Evolutionary conservation across 30 jellyfish, hydroid and myxozoan species (phyloP), one percentile per base, ranked within the genome.

Genomic region (Aurelia sp.): DNA sequence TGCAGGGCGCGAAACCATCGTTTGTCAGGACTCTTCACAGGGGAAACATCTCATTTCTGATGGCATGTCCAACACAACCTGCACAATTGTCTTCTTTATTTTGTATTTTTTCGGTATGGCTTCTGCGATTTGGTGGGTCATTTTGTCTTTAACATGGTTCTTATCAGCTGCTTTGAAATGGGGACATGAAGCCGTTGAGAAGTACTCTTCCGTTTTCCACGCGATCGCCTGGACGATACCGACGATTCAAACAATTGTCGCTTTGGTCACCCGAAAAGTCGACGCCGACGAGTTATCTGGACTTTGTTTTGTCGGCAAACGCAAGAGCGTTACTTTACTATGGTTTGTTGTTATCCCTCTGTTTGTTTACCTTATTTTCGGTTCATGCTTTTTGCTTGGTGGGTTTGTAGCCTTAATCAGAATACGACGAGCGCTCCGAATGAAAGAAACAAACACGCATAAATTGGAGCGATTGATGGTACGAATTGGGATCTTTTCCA

Each of bases 161-260:
- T 65, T 92, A 51, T 80, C 98, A n/a, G 95, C 98, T 8, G 98
- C 98, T 0, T 53, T 92, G 44, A 92, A 92, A 83, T 92, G 98
- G 98, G 98, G 98, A 20, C 91, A 86, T 72, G 98, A 92, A 67
- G 98, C 98, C n/a, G 95, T 92, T 18, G 96, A 92, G 73, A 92
- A 92, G 59, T 92, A 92, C 55, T 81, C 98, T 8, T 87, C 98
- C 41, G 22, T 92, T 57, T 92, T 92, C 67, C 98, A 92, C 81
- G 95, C 97, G 11, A 31, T 92, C 58, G 95, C 98, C 15, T 92
- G 98, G 98, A 87, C 98, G 6, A 72, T 87, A 13, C 98, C 98
- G 38, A 80, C 98, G 8, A 78, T 92, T 12, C 98, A 86, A 72
- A 92, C 98, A 40, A 87, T 81, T 5, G 81, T 92, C 38, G 98